Evolutionary conservation across 35 echinoderm and acorn worm genomes (phyloP), one percentile per base, ranked within the genome.

Genomic region (Stichopus chloronotus): DNA sequence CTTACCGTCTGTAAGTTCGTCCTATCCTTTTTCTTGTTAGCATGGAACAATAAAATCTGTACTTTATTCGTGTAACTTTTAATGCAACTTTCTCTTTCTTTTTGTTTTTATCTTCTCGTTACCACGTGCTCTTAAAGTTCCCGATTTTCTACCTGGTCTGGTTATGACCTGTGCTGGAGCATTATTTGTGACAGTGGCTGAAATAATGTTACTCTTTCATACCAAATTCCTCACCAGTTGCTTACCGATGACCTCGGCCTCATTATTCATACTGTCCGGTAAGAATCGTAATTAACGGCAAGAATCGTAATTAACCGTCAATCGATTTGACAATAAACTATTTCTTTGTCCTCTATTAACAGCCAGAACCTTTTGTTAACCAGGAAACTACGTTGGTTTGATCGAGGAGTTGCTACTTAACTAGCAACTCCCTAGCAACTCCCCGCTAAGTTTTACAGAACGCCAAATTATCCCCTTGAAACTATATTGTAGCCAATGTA

Each of bases 261-360:
- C 25, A 9, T n/a, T 88, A n/a, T 88, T 88, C 57, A 58, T 60
- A 55, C 8, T 88, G 20, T 56, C 86, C 58, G 86, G 86, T 88
- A 88, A 58, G 84, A 87, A 43, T 43, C 30, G 30, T 72, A 72
- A 72, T 16, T 16, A 72, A 72, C 69, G 22, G 13, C 13, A 16
- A 72, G 13, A 16, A 22, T 16, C 69, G 69, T 72, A 72, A 72
- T 13, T 2, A 22, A 72, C 69, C 22, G 69, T 43, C 30, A 43
- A 43, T 43, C 30, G 30, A 43, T 43, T 43, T 43, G 30, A 43
- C 30, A 3, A 3, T 43, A 43, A 43, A 43, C 30, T 43, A 43
- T 43, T 43, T 43, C 30, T 43, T 43, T 43, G 30, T 43, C 30
- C 30, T 43, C 30, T 3, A 43, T 43, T 3, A 43, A 43, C 30